These are phyloP conservation scores for Hydrozoanthus tunicans DNA, from an alignment of 64 coral and sea anemone species.

Conservation along the genomic window DNA sequence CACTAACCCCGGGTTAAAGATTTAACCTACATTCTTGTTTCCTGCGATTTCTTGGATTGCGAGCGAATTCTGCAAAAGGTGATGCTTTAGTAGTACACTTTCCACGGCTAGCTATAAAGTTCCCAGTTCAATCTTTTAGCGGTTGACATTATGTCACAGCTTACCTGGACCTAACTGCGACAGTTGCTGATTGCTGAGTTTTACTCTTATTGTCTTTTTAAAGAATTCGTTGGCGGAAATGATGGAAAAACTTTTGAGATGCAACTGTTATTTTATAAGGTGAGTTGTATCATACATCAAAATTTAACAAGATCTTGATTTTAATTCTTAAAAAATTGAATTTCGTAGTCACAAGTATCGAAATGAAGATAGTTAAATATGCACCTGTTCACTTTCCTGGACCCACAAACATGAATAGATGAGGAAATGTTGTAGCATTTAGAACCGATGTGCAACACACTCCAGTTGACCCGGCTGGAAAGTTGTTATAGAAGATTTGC, in stretches of 20 bases:
- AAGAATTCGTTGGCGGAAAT: conserved; percentile 47
- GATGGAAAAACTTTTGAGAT: conserved; percentile 38
- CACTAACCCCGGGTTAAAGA: neutral
- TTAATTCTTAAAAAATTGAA: neutral
- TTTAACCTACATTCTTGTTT: neutral
- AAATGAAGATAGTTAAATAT: too few species aligned
- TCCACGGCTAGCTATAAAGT: too few species aligned
- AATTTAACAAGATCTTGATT: neutral
- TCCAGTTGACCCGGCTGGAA: too few species aligned
- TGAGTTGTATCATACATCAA: neutral
- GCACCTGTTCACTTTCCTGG: too few species aligned
- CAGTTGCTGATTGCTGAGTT: neutral
- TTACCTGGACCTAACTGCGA: neutral
- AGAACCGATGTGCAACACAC: too few species aligned
- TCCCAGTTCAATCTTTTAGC: neutral
- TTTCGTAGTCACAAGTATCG: neutral
- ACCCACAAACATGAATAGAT: too few species aligned
- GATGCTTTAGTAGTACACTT: too few species aligned
- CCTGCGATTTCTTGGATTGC: too few species aligned
- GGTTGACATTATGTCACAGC: neutral
- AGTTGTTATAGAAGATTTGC: too few species aligned
- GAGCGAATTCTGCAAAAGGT: too few species aligned
- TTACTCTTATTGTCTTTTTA: neutral
- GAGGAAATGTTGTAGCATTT: too few species aligned
- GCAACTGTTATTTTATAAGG: conserved; percentile 38